Percentiles rank a stretch among this genome's conserved stretches.
phyloP scores from a whole-genome alignment of 2,888 invertebrate species.

The Platerodrilus igneus region DNA sequence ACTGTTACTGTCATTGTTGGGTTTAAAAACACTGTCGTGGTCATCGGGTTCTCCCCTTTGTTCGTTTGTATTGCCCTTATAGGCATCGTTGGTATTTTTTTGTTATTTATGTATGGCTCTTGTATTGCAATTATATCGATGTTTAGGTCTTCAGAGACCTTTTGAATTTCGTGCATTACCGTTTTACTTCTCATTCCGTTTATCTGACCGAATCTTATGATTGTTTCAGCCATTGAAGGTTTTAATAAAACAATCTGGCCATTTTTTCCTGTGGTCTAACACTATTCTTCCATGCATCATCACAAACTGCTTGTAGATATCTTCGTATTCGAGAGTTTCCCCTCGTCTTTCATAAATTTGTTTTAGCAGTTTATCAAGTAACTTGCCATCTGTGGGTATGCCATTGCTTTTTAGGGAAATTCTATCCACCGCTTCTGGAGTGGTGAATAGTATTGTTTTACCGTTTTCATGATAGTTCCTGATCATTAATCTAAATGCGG shows the following conservation, averaged over 20 bases:
- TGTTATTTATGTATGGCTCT: constrained; percentile 4
- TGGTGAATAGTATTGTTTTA: constrained; percentile 6
- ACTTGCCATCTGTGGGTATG: neutral
- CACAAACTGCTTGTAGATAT: constrained; percentile 4
- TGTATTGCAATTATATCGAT: constrained; percentile 9
- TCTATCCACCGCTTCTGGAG: constrained; percentile 9
- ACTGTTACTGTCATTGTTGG: neutral
- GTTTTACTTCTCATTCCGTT: constrained; percentile 2
- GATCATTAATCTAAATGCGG: neutral
- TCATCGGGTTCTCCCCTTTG: constrained; percentile 1
- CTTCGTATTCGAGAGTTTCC: constrained; percentile 6
- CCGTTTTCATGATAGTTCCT: constrained; percentile 2
- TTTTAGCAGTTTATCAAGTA: neutral
- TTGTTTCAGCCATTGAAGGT: too few species aligned
- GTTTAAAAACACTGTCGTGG: constrained; percentile 1
- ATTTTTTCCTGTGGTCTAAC: constrained; percentile 3
- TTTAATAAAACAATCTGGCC: constrained; percentile 7
- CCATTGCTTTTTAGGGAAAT: constrained; percentile 2
- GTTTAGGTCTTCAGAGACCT: neutral
- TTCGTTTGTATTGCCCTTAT: too few species aligned
- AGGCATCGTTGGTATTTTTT: neutral
- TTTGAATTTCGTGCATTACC: constrained; percentile 1
- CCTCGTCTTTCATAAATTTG: constrained; percentile 2
- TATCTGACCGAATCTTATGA: constrained; percentile 6
- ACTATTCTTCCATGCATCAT: constrained; percentile 7